These are phyloP conservation scores for Andricus quercusramuli DNA, from an alignment of 2,888 invertebrate genomes.

Conservation along the genomic window DNA sequence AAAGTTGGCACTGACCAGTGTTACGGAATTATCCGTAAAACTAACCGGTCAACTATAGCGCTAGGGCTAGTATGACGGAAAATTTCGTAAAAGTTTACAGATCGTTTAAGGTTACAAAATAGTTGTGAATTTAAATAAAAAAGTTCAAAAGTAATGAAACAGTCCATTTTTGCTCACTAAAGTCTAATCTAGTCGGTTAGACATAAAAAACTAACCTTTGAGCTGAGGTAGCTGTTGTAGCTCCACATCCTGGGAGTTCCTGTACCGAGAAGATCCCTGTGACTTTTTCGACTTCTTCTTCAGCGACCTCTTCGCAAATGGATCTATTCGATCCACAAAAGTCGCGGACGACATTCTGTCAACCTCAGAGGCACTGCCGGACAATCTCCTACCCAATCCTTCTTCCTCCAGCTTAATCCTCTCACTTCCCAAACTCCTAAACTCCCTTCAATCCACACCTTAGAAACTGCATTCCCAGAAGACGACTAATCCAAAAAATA, in stretches of 20 bases:
- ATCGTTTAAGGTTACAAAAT: no score
- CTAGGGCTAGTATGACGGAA: no score
- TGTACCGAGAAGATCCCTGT: conserved; percentile 99
- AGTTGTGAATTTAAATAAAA: no score
- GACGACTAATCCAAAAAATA: conserved; percentile 16
- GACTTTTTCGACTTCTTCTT: conserved; percentile 99
- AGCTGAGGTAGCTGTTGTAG: conserved; percentile 96
- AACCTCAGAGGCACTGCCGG: conserved; percentile 67
- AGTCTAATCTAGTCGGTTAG: not conserved
- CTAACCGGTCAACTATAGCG: no score
- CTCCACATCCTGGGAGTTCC: conserved; percentile 98
- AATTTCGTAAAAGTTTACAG: no score
- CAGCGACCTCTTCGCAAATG: conserved; percentile 98
- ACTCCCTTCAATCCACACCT: not conserved
- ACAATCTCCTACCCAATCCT: conserved; percentile 42
- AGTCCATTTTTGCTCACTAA: not conserved
- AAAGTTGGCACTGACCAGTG: no score
- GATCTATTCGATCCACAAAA: conserved; percentile 99
- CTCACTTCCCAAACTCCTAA: conserved; percentile 20
- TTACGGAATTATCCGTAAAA: no score
- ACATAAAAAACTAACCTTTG: conserved; percentile 88
- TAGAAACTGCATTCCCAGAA: conserved; percentile 15
- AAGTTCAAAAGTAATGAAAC: not conserved
- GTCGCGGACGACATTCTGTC: conserved; percentile 85
- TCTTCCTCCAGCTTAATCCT: conserved; percentile 27